Conservation (phyloP, 2,888 invertebrate species). For the Macaria notata region DNA sequence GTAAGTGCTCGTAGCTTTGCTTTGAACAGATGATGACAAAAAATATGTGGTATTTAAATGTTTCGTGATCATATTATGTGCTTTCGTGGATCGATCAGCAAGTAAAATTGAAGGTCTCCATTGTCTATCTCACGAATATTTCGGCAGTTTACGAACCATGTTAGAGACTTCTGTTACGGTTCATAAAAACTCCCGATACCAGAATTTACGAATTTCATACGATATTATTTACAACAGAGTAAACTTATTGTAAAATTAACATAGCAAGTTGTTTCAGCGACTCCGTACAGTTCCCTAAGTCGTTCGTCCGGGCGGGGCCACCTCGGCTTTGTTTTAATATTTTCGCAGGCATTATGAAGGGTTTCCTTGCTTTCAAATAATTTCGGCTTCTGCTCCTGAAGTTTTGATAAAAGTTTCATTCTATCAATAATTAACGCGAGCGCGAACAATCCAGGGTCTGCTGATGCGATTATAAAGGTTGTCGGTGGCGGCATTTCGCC, state of each 20-base stretch:
- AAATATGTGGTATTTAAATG: no score
- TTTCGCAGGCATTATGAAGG: slow-evolving; percentile 82
- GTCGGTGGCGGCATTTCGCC: slow-evolving; percentile 51
- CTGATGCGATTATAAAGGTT: slow-evolving; percentile 80
- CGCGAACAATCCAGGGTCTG: slow-evolving; percentile 68
- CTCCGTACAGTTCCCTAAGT: slow-evolving; percentile 52
- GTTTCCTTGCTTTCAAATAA: slow-evolving; percentile 81
- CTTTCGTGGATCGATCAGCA: no score
- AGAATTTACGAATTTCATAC: no score
- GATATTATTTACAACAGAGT: no score
- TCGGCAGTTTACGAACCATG: no score
- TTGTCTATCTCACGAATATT: no score
- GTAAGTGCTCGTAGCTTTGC: no score
- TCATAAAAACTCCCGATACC: no score
- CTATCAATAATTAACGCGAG: slow-evolving; percentile 82
- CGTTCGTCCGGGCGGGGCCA: slow-evolving; percentile 72
- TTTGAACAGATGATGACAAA: no score
- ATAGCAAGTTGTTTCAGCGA: slow-evolving; percentile 34
- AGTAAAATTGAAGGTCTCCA: no score
- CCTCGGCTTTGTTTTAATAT: slow-evolving; percentile 83
- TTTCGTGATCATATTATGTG: no score
- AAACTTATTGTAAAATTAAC: neutral
- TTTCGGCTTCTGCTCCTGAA: slow-evolving; percentile 81
- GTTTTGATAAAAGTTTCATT: slow-evolving; percentile 82
- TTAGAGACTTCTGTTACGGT: no score